phyloP scores from a whole-genome alignment of 2,113 vertebrate species.

The Sarotherodon lohbergeri region DNA sequence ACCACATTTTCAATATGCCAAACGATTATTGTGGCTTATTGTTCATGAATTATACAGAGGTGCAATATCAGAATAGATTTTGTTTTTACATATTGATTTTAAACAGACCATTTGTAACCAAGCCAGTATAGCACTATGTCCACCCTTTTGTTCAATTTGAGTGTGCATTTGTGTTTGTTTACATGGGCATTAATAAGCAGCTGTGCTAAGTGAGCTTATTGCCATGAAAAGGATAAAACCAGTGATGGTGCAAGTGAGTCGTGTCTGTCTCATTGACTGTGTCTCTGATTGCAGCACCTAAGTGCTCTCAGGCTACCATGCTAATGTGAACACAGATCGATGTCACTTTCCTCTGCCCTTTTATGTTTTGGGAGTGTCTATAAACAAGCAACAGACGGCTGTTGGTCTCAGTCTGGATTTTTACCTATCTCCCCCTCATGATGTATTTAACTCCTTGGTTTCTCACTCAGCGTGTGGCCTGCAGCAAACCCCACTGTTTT shows the following conservation, averaged over 20 bases:
- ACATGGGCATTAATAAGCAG: not conserved
- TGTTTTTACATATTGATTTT: not conserved
- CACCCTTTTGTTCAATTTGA: not conserved
- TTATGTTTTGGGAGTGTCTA: slow-evolving; percentile 34
- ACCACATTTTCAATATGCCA: not conserved
- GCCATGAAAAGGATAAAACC: slow-evolving; percentile 5
- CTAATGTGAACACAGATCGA: slow-evolving; percentile 76
- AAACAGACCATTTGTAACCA: not conserved
- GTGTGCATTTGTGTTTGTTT: not conserved
- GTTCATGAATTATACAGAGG: not conserved
- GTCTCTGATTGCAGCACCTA: slow-evolving; percentile 74
- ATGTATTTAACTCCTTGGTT: slow-evolving; percentile 19
- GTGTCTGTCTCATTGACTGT: slow-evolving; percentile 52
- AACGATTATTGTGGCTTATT: not conserved
- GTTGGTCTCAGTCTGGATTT: not conserved
- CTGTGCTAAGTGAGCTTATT: not conserved
- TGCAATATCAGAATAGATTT: not conserved
- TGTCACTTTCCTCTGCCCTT: slow-evolving; percentile 70
- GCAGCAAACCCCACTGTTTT: not conserved
- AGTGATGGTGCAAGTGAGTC: slow-evolving; percentile 23
- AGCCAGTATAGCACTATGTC: not conserved
- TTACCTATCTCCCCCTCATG: not conserved
- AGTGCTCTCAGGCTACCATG: slow-evolving; percentile 70
- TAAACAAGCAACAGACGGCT: slow-evolving; percentile 46
- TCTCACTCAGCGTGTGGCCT: not conserved